These are phyloP conservation scores for rabbit (Oryctolagus cuniculus) DNA, from an alignment of 2,113 vertebrate genomes.

Conservation along the genomic window DNA sequence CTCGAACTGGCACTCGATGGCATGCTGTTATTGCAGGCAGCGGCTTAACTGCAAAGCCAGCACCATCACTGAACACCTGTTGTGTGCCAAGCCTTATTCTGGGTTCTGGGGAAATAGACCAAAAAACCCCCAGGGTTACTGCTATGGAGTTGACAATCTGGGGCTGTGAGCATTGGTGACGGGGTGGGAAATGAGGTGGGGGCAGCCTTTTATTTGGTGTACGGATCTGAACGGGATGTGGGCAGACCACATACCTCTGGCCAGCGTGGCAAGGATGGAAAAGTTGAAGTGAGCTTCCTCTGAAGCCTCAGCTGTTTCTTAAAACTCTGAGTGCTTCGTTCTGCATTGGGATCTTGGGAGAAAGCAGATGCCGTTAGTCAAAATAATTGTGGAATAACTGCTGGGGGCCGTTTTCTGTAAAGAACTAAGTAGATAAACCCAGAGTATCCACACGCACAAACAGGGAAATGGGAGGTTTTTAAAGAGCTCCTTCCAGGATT, in stretches of 20 bases:
- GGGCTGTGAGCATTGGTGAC: background rate
- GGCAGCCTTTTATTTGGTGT: conserved; percentile 59
- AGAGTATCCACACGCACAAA: conserved; percentile 43
- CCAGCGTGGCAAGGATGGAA: conserved; percentile 47
- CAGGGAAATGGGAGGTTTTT: conserved; percentile 10
- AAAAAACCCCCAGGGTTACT: background rate
- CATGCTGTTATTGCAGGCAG: too few relatives aligned
- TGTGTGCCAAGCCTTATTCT: background rate
- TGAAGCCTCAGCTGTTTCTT: background rate
- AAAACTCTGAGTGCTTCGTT: background rate
- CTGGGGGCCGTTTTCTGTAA: background rate
- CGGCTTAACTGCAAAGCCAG: too few relatives aligned
- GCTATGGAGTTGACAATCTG: background rate
- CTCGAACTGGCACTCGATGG: too few relatives aligned
- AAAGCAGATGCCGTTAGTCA: background rate
- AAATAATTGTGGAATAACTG: conserved; percentile 2
- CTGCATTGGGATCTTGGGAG: background rate
- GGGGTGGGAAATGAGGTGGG: background rate
- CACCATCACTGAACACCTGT: background rate
- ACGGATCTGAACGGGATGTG: conserved; percentile 67
- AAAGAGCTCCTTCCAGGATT: conserved; percentile 11
- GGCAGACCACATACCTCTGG: conserved; percentile 70
- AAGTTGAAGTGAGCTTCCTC: conserved; percentile 54
- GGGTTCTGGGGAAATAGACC: background rate
- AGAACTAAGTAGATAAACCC: conserved; percentile 56